These are phyloP conservation scores for Hemichromis elongatus DNA, from an alignment of 2,113 vertebrate species.

Conservation along the genomic window DNA sequence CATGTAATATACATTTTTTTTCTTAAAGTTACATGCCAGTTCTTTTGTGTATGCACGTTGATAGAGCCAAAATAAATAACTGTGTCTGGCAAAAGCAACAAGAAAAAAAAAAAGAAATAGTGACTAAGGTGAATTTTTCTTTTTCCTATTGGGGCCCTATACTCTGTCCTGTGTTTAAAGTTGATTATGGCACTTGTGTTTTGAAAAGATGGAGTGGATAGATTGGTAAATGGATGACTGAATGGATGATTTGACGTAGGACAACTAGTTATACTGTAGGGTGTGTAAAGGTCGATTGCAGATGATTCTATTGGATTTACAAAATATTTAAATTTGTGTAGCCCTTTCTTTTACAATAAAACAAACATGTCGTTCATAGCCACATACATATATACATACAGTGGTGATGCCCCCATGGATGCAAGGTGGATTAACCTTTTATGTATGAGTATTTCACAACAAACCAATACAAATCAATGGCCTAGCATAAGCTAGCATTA, in stretches of 20 bases:
- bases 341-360: slow-evolving; percentile 29
- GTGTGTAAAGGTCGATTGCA: slow-evolving; percentile 15
- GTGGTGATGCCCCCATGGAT: slow-evolving; percentile 78
- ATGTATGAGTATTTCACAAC: slow-evolving; percentile 57
- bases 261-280: slow-evolving; percentile 38
- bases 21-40: not conserved
- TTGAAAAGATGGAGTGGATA: not conserved
- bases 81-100: not conserved
- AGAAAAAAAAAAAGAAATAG: not conserved
- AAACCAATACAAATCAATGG: slow-evolving; percentile 68
- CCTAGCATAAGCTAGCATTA: not conserved
- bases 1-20: not conserved
- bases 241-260: slow-evolving; percentile 17
- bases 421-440: slow-evolving; percentile 68
- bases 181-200: not conserved
- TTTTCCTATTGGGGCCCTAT: not conserved
- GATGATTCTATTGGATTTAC: not conserved
- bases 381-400: slow-evolving; percentile 82
- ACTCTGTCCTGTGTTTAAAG: not conserved
- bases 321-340: slow-evolving; percentile 12
- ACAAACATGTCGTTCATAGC: slow-evolving; percentile 50
- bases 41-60: not conserved
- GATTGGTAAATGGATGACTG: slow-evolving; percentile 1
- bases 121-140: not conserved
- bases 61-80: not conserved